Evolutionary conservation across 2,888 invertebrate genomes (phyloP).

Genomic region (Nomada ferruginata): DNA sequence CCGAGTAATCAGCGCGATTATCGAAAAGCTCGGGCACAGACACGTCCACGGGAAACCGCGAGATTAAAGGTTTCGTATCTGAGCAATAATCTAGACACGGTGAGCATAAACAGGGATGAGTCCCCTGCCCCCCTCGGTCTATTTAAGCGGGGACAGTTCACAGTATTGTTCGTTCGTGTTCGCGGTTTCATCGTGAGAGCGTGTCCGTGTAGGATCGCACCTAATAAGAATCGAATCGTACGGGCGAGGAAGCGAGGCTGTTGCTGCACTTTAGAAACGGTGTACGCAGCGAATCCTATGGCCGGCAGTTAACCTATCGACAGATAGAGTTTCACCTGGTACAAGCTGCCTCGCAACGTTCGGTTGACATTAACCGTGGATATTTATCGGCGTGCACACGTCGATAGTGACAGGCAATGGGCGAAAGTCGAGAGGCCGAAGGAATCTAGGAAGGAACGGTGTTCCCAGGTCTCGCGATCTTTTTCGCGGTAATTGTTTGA

Average conservation of each 20-base stretch:
- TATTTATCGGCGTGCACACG: constrained; percentile 53
- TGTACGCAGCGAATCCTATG: constrained; percentile 45
- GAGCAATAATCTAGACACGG: constrained; percentile 25
- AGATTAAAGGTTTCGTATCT: constrained; percentile 11
- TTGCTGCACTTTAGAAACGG: constrained; percentile 43
- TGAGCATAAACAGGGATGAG: constrained; percentile 2
- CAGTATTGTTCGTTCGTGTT: constrained; percentile 38
- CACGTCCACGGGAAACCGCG: not conserved
- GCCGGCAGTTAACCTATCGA: constrained; percentile 69
- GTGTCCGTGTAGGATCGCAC: constrained; percentile 56
- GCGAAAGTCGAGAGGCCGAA: constrained; percentile 4
- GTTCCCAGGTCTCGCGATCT: constrained; percentile 17
- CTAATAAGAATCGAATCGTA: constrained; percentile 72
- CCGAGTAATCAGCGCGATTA: constrained; percentile 29
- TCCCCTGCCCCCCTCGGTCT: constrained; percentile 27
- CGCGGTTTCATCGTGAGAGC: constrained; percentile 43
- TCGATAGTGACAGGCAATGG: constrained; percentile 8
- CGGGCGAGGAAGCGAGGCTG: constrained; percentile 66
- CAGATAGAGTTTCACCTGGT: constrained; percentile 70
- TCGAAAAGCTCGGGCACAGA: constrained; percentile 11
- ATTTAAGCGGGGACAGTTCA: constrained; percentile 56
- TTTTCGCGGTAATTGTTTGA: constrained; percentile 39
- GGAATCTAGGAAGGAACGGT: not conserved
- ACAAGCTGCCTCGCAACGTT: constrained; percentile 31
- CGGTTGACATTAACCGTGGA: constrained; percentile 60